Base-by-base conservation (phyloP, 2,888 invertebrate species). In the Caenorhabditis sp. region DNA sequence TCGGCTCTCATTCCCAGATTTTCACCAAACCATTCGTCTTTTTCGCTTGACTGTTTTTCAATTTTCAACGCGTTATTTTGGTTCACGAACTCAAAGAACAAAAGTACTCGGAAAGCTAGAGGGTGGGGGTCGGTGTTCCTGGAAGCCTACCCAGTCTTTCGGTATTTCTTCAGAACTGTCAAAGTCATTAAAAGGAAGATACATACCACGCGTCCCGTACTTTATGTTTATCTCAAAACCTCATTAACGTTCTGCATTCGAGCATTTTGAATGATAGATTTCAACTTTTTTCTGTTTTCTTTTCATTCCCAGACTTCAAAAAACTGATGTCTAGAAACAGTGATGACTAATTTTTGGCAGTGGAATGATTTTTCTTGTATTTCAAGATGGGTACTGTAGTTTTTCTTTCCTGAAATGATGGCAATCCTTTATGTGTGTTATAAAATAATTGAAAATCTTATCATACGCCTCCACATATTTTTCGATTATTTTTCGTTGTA, bases 11-110 rank as follows among this genome's bases (percentile, higher is more conserved):
- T 61, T 70, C 61, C 50, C 70, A 70, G 53, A 60, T 53, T 70
- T 60, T 1, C 0, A 44, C 47, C 47, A 37, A 50, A 60, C 60
- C 60, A 69, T 69, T 60, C 60, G 51, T 69, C 60, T 69, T 60
- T 22, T 18, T 3, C 47, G 60, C 32, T 58, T 53, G 28, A 47
- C 50, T 47, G 44, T 18, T 44, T 61, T 22, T 61, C 18, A 11
- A 2, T n/a, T n/a, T n/a, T n/a, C n/a, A n/a, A n/a, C n/a, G n/a
- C n/a, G n/a, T n/a, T n/a, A n/a, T n/a, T n/a, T n/a, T n/a, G n/a
- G n/a, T n/a, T n/a, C n/a, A n/a, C n/a, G n/a, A n/a, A n/a, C n/a
- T n/a, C n/a, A n/a, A n/a, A n/a, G n/a, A n/a, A n/a, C n/a, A n/a
- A n/a, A n/a, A n/a, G n/a, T n/a, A n/a, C n/a, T n/a, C n/a, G n/a